phyloP scores from a whole-genome alignment of 2,888 invertebrate species.

The Drosophila lutescens region DNA sequence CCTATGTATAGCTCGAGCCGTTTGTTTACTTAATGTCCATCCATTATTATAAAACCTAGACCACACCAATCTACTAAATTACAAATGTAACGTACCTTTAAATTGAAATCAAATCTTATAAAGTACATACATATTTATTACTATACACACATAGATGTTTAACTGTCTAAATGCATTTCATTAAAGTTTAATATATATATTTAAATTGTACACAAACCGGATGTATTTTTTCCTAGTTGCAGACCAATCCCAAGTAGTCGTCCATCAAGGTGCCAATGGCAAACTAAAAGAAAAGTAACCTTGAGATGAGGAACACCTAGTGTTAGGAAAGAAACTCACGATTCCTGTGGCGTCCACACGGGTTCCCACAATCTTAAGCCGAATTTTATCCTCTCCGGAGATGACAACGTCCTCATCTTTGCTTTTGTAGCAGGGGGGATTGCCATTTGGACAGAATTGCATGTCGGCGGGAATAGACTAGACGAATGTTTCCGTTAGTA shows the following conservation, averaged over 20 bases:
- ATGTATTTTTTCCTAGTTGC: slow-evolving; percentile 70
- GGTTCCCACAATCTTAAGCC: slow-evolving; percentile 99
- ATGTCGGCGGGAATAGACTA: slow-evolving; percentile 99
- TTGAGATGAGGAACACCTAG: not conserved
- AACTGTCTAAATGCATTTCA: slow-evolving; percentile 75
- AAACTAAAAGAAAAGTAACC: slow-evolving; percentile 88
- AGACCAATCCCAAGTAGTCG: slow-evolving; percentile 94
- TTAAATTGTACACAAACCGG: slow-evolving; percentile 37
- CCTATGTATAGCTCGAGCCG: slow-evolving; percentile 31
- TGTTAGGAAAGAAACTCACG: slow-evolving; percentile 87
- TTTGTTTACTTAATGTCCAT: slow-evolving; percentile 57
- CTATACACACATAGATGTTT: slow-evolving; percentile 63
- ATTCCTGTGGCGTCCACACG: slow-evolving; percentile 99
- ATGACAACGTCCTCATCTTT: slow-evolving; percentile 99
- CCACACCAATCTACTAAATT: slow-evolving; percentile 64
- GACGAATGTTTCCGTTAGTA: slow-evolving; percentile 36
- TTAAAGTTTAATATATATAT: slow-evolving; percentile 72
- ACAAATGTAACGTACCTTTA: slow-evolving; percentile 74
- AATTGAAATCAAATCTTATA: slow-evolving; percentile 79
- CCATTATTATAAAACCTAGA: slow-evolving; percentile 51
- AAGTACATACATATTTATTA: slow-evolving; percentile 73
- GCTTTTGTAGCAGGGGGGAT: slow-evolving; percentile 99
- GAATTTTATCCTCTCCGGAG: slow-evolving; percentile 98
- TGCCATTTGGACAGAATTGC: slow-evolving; percentile 99
- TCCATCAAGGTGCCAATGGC: slow-evolving; percentile 99